Evolutionary conservation across 1,140 invertebrate genomes (phyloP).

Genomic region (Platyscapa corneri): DNA sequence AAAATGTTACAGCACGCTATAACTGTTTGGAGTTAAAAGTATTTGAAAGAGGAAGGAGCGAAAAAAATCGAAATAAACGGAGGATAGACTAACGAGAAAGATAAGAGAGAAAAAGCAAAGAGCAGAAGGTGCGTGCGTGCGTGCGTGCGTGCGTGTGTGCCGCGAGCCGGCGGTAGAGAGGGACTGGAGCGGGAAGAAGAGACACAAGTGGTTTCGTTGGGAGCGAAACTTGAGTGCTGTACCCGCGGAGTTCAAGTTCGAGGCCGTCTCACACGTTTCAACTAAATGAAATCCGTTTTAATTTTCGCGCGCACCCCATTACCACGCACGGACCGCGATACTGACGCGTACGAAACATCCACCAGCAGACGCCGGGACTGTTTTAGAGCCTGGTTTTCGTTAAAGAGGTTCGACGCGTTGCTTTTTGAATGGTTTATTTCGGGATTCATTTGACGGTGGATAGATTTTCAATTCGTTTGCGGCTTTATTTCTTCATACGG

Average conservation of each 20-base stretch:
- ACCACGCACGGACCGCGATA: neutral
- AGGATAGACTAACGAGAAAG: neutral
- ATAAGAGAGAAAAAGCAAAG: neutral
- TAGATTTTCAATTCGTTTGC: constrained; percentile 29
- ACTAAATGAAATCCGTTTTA: constrained; percentile 51
- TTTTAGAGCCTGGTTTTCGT: constrained; percentile 34
- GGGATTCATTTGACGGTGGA: constrained; percentile 30
- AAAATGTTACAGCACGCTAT: neutral
- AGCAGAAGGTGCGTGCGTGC: neutral
- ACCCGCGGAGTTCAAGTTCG: constrained; percentile 50
- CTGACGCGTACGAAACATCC: constrained; percentile 34
- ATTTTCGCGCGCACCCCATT: constrained; percentile 41
- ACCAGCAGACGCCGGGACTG: neutral
- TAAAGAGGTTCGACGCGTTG: neutral
- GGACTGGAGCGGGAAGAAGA: neutral
- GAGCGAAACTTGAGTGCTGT: constrained; percentile 43
- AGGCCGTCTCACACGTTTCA: constrained; percentile 29
- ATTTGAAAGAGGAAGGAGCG: neutral
- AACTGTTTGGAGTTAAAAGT: neutral
- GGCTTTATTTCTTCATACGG: neutral
- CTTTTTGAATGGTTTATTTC: constrained; percentile 29
- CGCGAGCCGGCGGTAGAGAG: neutral
- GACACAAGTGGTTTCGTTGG: constrained; percentile 53
- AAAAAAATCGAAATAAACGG: neutral
- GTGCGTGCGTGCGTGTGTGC: neutral